A percentile compares a stretch with the other conserved stretches of the same genome.
Evolutionary conservation across 2,888 invertebrate species (phyloP).

Genomic region (Eremobia ochroleuca): DNA sequence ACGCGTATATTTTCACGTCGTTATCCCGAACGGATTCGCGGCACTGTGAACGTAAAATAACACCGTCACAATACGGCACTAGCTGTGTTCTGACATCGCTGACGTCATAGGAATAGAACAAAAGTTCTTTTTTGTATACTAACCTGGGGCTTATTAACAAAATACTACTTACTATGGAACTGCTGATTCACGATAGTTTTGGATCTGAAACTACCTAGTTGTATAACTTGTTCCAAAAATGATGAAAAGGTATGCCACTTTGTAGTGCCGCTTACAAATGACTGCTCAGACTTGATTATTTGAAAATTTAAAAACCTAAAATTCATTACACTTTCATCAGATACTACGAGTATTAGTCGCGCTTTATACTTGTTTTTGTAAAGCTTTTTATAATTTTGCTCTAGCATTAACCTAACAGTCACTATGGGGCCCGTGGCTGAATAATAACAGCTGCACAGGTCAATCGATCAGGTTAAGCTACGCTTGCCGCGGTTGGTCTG

Average conservation of each 20-base stretch:
- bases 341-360: neutral
- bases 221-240: neutral
- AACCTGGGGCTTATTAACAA: no score
- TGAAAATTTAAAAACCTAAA: neutral
- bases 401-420: neutral
- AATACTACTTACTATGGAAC: neutral
- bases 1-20: constrained; percentile 43
- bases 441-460: no score
- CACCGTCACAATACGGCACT: constrained; percentile 1
- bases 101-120: neutral
- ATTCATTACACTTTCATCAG: neutral
- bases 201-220: neutral
- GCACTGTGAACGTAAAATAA: constrained; percentile 11
- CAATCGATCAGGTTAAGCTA: no score
- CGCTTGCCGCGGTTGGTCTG: no score
- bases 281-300: neutral
- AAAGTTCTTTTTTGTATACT: neutral
- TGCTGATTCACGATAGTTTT: neutral
- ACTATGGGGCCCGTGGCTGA: no score
- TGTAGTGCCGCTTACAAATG: neutral
- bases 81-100: neutral
- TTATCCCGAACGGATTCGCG: constrained; percentile 36
- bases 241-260: no score
- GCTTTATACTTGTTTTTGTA: neutral
- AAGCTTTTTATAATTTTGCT: neutral